Evolutionary conservation across 2,888 invertebrate genomes (phyloP).

Genomic region (Patella depressa): DNA sequence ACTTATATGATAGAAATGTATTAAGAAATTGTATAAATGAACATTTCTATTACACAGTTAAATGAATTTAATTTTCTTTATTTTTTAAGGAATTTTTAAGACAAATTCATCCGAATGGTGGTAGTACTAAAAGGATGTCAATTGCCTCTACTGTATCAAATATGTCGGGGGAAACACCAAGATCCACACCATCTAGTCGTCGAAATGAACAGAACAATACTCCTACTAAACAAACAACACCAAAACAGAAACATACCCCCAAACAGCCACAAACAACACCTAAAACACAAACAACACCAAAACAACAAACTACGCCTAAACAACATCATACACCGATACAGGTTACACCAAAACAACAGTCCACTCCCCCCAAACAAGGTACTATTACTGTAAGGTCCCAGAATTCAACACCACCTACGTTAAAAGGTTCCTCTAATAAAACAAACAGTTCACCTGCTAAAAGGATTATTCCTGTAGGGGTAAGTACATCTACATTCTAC

Average conservation of each 20-base stretch:
- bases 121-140: slow-evolving; percentile 49
- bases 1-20: too few species aligned
- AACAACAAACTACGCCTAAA: background rate
- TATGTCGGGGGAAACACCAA: slow-evolving; percentile 39
- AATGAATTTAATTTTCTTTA: slow-evolving; percentile 4
- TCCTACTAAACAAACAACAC: slow-evolving; percentile 12
- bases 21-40: too few species aligned
- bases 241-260: slow-evolving; percentile 17
- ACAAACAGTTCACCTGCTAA: background rate
- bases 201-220: slow-evolving; percentile 25
- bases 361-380: background rate
- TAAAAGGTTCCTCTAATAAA: too few species aligned
- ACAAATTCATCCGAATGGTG: slow-evolving; percentile 51
- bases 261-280: background rate
- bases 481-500: background rate
- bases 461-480: slow-evolving; percentile 4
- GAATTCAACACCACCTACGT: too few species aligned
- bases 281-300: background rate
- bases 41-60: background rate
- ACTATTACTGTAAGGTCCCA: background rate
- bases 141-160: slow-evolving; percentile 57
- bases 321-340: background rate
- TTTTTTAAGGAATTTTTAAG: slow-evolving; percentile 56
- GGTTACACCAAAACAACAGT: background rate
- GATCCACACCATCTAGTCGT: slow-evolving; percentile 32